Conservation (phyloP, 2,797 vertebrate genomes). For the Chelidonichthys spinosus region DNA sequence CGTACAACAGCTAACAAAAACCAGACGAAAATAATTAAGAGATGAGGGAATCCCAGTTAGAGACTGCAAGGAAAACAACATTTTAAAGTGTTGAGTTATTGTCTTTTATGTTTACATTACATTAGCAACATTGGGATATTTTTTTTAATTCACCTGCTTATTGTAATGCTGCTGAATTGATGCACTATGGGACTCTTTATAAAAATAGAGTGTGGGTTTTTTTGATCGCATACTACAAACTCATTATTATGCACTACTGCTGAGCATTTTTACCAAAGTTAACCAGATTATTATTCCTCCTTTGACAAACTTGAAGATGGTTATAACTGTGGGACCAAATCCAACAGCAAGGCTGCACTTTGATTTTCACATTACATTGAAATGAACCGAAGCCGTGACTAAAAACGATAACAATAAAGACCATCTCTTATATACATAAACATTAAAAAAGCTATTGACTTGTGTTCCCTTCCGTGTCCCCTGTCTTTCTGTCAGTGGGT, state of each 20-base stretch:
- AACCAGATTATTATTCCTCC: background rate
- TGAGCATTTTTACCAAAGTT: background rate
- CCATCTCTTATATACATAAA: too few relatives aligned
- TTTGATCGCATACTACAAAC: background rate
- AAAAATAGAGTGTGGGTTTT: too few relatives aligned
- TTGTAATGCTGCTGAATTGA: background rate
- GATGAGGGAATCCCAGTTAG: background rate
- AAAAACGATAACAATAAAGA: background rate
- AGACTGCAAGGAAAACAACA: background rate
- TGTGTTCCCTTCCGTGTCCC: background rate
- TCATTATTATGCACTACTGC: too few relatives aligned
- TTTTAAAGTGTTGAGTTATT: background rate
- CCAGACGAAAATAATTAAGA: background rate
- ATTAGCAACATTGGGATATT: background rate
- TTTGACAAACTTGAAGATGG: background rate
- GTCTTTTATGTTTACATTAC: background rate
- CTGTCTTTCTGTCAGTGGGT: background rate
- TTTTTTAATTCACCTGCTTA: background rate
- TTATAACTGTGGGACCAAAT: too few relatives aligned
- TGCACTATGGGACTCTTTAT: too few relatives aligned
- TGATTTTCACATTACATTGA: background rate
- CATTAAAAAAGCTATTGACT: background rate
- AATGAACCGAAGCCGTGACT: background rate
- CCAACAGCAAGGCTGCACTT: background rate
- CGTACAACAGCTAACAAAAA: conserved; percentile 85